phyloP scores from a whole-genome alignment of 2,888 invertebrate species.

The Caenorhabditis sp. region DNA sequence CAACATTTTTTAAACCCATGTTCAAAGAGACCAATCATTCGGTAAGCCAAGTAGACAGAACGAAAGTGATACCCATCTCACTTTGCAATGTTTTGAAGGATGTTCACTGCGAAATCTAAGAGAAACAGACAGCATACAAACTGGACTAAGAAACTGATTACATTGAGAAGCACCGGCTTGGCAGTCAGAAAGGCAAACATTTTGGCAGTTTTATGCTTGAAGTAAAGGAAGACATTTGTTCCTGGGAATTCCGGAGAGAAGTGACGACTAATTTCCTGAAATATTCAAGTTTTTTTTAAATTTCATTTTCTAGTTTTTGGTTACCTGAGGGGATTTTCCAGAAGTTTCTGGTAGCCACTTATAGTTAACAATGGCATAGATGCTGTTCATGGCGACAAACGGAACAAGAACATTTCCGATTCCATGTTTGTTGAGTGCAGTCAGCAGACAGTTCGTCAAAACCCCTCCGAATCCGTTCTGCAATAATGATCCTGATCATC shows the following conservation, averaged over 20 bases:
- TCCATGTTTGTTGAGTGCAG: constrained; percentile 73
- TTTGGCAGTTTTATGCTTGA: constrained; percentile 33
- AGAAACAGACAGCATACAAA: constrained; percentile 43
- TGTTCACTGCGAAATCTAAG: constrained; percentile 46
- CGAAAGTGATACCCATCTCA: constrained; percentile 34
- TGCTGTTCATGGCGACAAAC: constrained; percentile 73
- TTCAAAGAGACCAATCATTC: constrained; percentile 43
- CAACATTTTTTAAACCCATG: constrained; percentile 21
- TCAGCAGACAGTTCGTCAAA: constrained; percentile 73
- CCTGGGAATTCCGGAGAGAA: constrained; percentile 63
- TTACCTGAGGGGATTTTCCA: constrained; percentile 71
- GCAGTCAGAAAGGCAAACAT: constrained; percentile 14
- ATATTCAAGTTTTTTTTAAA: not conserved
- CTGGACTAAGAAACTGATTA: constrained; percentile 43
- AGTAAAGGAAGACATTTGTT: constrained; percentile 16
- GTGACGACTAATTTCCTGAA: constrained; percentile 66
- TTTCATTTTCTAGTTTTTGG: not conserved
- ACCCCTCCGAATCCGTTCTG: constrained; percentile 79
- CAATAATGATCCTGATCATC: constrained; percentile 28
- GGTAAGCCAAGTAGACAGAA: not conserved
- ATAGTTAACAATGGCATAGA: constrained; percentile 71
- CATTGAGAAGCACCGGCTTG: constrained; percentile 28
- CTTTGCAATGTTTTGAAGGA: constrained; percentile 40
- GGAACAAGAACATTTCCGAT: constrained; percentile 73
- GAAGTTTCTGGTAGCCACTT: constrained; percentile 76